Percentiles rank a stretch among this genome's conserved stretches.
Evolutionary conservation across 2,797 vertebrate genomes (phyloP).

Genomic region (Crypturellus tataupa): DNA sequence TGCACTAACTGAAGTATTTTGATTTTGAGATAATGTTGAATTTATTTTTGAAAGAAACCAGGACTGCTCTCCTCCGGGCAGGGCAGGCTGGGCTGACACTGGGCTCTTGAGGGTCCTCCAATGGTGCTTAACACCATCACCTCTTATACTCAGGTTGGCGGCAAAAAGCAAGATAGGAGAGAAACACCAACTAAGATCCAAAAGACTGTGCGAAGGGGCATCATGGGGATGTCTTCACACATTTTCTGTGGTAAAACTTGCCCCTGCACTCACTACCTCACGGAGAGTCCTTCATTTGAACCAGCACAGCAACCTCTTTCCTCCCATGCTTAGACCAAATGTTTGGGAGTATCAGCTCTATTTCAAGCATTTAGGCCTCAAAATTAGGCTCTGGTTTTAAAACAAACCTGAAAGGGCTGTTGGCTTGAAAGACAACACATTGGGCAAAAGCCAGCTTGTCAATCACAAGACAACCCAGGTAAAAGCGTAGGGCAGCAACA

Average conservation of each 20-base stretch:
- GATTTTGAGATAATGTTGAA: not conserved
- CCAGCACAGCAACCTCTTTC: not conserved
- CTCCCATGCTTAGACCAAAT: not conserved
- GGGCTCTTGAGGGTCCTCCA: not conserved
- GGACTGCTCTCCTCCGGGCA: no score
- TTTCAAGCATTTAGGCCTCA: not conserved
- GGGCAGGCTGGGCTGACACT: no score
- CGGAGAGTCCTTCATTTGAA: not conserved
- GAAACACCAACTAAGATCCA: not conserved
- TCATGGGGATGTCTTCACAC: not conserved
- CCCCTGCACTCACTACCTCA: not conserved
- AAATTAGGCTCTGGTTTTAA: not conserved
- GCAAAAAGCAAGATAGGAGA: not conserved
- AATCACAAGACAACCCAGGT: fast-evolving
- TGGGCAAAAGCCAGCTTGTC: not conserved
- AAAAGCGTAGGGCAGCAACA: not conserved
- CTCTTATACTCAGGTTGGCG: not conserved
- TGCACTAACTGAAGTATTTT: not conserved
- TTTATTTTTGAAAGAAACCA: no score
- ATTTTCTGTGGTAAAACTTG: not conserved
- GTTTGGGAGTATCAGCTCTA: not conserved
- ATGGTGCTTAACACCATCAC: not conserved
- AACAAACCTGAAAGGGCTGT: not conserved
- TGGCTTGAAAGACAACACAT: not conserved
- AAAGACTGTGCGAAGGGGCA: not conserved